phyloP scores from a whole-genome alignment of 2,113 vertebrate species.

The Apodemus sylvaticus region DNA sequence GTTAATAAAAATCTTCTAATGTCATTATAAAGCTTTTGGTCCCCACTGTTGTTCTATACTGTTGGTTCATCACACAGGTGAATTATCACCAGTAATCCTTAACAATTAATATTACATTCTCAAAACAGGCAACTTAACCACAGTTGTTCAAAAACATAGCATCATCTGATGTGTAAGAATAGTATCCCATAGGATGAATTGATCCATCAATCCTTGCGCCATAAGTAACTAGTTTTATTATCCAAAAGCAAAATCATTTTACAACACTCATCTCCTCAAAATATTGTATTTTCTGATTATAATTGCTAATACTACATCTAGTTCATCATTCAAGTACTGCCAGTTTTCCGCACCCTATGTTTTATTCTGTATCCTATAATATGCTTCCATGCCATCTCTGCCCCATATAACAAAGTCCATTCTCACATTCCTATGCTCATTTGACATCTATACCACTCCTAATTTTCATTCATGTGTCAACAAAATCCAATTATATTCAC shows the following conservation, averaged over 20 bases:
- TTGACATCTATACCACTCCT: neutral
- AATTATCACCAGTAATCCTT: neutral
- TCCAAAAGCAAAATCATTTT: neutral
- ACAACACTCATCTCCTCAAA: neutral
- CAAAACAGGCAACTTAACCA: neutral
- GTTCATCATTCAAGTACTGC: neutral
- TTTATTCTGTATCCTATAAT: neutral
- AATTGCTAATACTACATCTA: neutral
- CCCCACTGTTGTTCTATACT: neutral
- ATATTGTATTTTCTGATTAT: neutral
- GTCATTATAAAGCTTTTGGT: neutral
- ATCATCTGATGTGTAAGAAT: neutral
- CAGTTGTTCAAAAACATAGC: neutral
- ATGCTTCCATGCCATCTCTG: neutral
- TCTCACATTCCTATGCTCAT: neutral
- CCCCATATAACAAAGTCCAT: neutral
- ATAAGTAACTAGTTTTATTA: neutral
- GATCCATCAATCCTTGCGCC: neutral
- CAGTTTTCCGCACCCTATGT: fast-evolving
- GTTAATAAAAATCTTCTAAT: neutral
- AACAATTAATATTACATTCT: neutral
- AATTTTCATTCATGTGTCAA: neutral
- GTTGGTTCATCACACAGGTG: neutral
- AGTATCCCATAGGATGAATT: neutral
- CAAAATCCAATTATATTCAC: neutral